Conservation (phyloP, 2,113 vertebrate genomes). For the Anarhynchus alexandrinus region DNA sequence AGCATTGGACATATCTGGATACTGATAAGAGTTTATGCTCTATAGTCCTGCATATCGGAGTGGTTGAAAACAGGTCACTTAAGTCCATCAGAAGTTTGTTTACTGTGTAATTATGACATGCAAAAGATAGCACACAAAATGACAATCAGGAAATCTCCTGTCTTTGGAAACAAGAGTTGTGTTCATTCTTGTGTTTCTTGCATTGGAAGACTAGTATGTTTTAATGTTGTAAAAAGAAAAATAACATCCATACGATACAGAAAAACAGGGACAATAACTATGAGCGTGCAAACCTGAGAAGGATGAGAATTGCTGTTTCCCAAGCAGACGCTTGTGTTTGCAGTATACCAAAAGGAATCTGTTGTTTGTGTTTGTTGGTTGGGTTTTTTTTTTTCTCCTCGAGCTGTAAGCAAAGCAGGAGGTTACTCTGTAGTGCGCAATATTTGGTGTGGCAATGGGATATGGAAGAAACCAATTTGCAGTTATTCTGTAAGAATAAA, state of each 20-base stretch:
- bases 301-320: neutral
- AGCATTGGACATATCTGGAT: neutral
- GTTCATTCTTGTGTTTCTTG: neutral
- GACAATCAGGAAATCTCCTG: neutral
- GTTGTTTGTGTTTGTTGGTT: neutral
- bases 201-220: neutral
- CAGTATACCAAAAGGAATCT: neutral
- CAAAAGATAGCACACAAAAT: neutral
- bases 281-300: neutral
- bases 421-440: neutral
- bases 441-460: neutral
- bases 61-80: neutral
- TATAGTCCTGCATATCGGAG: neutral
- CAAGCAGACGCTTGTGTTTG: neutral
- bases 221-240: neutral
- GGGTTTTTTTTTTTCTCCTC: accelerated
- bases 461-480: neutral
- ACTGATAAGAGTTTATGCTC: neutral
- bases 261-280: neutral
- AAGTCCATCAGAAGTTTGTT: neutral
- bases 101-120: neutral
- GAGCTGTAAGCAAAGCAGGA: neutral
- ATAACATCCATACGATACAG: neutral
- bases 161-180: neutral
- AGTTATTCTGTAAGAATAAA: neutral